A percentile compares a stretch with the other conserved stretches of the same genome.
Evolutionary conservation across 2,113 vertebrate species (phyloP).

Genomic region (Lamprotornis superbus): DNA sequence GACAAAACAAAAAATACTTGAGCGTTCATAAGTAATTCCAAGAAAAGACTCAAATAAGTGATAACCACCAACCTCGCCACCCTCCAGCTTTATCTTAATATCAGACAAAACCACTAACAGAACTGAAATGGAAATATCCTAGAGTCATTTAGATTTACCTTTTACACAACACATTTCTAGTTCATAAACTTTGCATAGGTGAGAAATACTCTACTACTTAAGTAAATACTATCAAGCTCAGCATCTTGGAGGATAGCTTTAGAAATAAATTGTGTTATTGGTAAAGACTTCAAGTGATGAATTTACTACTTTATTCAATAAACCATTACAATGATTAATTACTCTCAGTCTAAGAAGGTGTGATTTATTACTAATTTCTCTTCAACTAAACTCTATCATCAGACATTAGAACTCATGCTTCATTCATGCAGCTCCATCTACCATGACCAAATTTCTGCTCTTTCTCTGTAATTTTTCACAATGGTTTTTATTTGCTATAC

Average conservation of each 20-base stretch:
- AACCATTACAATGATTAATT: slow-evolving; percentile 21
- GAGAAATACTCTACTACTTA: not conserved
- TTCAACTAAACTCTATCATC: not conserved
- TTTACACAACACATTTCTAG: not conserved
- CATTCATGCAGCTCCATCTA: not conserved
- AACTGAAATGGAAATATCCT: not conserved
- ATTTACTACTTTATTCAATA: slow-evolving; percentile 35
- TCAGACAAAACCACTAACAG: not conserved
- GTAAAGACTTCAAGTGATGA: slow-evolving; percentile 3
- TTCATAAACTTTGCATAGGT: not conserved
- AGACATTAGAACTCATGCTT: not conserved
- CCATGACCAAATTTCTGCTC: not conserved
- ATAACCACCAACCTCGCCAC: not conserved
- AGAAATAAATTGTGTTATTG: not conserved
- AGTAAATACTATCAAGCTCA: not conserved
- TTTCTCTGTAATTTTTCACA: not conserved
- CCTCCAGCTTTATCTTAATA: not conserved
- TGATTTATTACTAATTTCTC: slow-evolving; percentile 17
- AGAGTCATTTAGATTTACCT: not conserved
- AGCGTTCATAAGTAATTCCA: not conserved
- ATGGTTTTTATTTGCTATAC: not conserved
- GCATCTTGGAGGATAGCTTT: not conserved
- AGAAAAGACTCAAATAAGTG: not conserved
- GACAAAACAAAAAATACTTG: not conserved
- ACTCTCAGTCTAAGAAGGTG: not conserved